phyloP scores from a whole-genome alignment of 2,888 invertebrate species.

The Leistus spinibarbis region DNA sequence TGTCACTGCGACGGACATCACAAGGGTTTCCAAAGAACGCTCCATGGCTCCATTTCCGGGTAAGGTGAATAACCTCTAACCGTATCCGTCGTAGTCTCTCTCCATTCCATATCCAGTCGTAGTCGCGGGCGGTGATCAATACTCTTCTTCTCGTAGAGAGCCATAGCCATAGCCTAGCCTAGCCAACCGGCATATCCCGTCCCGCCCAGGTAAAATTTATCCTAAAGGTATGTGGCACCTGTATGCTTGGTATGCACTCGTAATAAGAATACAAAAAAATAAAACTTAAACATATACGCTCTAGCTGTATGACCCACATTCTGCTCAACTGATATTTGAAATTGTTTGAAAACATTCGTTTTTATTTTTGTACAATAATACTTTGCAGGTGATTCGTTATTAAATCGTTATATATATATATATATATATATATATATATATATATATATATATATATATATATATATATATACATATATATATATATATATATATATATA shows the following conservation, averaged over 20 bases:
- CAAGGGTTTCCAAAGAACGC: slow-evolving; percentile 14
- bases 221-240: not conserved
- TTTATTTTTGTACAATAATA: too few relatives aligned
- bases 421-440: too few relatives aligned
- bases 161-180: not conserved
- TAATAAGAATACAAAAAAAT: too few relatives aligned
- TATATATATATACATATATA: too few relatives aligned
- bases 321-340: too few relatives aligned
- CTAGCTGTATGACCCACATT: not conserved
- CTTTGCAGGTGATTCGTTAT: too few relatives aligned
- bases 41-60: slow-evolving; percentile 22
- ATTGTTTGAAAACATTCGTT: too few relatives aligned
- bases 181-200: not conserved
- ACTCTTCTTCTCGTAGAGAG: not conserved
- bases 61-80: slow-evolving; percentile 17
- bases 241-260: not conserved
- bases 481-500: too few relatives aligned
- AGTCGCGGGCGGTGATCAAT: not conserved
- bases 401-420: too few relatives aligned
- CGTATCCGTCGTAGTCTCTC: not conserved
- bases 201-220: not conserved
- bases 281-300: not conserved
- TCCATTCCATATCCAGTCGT: not conserved
- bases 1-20: not conserved
- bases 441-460: too few relatives aligned